A percentile compares a stretch with the other conserved stretches of the same genome.
Conservation (phyloP, 2,113 vertebrate genomes). For the Spheniscus mendiculus region DNA sequence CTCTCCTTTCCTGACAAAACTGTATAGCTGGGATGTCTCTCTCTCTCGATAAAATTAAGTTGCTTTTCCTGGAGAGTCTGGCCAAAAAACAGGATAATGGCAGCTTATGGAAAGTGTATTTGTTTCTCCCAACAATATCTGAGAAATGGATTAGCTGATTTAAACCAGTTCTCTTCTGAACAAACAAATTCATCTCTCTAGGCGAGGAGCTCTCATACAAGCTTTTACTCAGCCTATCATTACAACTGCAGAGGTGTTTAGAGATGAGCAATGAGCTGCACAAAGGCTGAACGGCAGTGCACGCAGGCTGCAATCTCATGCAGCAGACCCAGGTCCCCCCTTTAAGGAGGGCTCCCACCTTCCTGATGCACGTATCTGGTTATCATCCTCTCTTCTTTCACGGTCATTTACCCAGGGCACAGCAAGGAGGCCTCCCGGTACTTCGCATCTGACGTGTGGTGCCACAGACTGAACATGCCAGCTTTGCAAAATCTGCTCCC, state of each 20-base stretch:
- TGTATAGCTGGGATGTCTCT: neutral
- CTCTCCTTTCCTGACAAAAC: neutral
- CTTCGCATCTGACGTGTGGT: neutral
- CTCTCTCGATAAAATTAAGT: neutral
- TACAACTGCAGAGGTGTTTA: neutral
- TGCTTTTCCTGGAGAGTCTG: neutral
- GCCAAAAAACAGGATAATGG: neutral
- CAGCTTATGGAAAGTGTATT: constrained; percentile 1
- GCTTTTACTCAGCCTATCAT: neutral
- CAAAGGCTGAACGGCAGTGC: neutral
- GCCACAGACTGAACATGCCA: neutral
- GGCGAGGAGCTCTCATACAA: neutral
- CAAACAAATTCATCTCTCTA: constrained; percentile 35
- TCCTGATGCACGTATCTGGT: neutral
- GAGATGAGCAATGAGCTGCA: neutral
- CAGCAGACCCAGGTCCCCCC: neutral
- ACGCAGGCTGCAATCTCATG: neutral
- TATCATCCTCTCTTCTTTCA: neutral
- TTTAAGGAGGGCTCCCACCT: neutral
- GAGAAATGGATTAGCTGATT: constrained; percentile 24
- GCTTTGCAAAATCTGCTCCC: neutral
- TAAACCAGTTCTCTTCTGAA: constrained; percentile 14
- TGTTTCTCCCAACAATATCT: neutral
- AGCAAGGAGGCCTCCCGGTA: rapidly evolving
- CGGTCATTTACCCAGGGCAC: neutral